Evolutionary conservation across 1,140 invertebrate species (phyloP).

Genomic region (Chlorops oryzae): DNA sequence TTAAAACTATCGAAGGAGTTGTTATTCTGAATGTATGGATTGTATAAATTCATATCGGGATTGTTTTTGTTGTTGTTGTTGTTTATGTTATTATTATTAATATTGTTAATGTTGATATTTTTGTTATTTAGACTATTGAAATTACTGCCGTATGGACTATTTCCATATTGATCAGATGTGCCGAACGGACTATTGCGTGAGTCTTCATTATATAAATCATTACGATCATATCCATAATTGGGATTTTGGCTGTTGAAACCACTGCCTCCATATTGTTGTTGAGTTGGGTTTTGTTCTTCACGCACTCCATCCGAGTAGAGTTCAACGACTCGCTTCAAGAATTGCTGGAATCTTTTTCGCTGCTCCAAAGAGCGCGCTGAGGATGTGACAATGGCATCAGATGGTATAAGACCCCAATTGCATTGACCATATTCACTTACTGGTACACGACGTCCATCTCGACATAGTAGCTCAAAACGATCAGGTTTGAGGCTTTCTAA

Average conservation of each 20-base stretch:
- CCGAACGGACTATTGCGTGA: too few relatives aligned
- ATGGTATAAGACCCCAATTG: conserved; percentile 80
- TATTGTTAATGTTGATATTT: conserved; percentile 30
- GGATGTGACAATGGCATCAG: conserved; percentile 80
- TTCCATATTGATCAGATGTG: too few relatives aligned
- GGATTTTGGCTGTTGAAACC: background rate
- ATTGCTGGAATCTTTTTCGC: conserved; percentile 57
- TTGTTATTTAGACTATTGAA: conserved; percentile 25
- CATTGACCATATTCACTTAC: conserved; percentile 72
- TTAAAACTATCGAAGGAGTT: conserved; percentile 21
- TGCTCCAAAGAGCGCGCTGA: conserved; percentile 63
- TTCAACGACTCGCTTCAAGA: conserved; percentile 52
- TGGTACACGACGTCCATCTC: conserved; percentile 65
- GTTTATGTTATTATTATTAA: conserved; percentile 19
- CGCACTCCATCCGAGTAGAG: conserved; percentile 46
- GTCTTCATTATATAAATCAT: conserved; percentile 17
- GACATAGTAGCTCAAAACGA: conserved; percentile 81
- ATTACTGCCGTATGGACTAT: conserved; percentile 17
- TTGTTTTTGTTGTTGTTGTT: conserved; percentile 17
- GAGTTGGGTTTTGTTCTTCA: conserved; percentile 21
- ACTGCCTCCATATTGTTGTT: too few relatives aligned
- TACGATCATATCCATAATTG: conserved; percentile 16
- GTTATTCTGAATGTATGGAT: conserved; percentile 18
- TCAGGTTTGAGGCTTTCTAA: conserved; percentile 55
- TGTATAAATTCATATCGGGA: too few relatives aligned